Percentiles rank a stretch among this genome's conserved stretches.
Conservation (phyloP, 2,113 vertebrate species). For the Gambusia holbrooki region DNA sequence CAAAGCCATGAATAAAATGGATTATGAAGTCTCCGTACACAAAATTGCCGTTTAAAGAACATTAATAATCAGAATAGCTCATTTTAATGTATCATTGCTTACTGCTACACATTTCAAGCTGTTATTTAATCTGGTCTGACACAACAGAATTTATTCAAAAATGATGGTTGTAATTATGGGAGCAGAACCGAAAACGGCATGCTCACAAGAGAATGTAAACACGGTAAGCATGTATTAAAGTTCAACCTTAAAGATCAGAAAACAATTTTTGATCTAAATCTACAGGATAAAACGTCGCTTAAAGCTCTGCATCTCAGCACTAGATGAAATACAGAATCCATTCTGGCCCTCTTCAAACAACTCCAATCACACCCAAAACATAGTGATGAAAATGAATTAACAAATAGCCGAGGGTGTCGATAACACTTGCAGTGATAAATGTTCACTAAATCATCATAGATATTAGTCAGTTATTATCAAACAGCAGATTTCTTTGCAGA, state of each 20-base stretch:
- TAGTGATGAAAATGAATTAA: background rate
- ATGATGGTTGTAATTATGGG: background rate
- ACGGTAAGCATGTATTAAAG: background rate
- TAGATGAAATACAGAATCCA: background rate
- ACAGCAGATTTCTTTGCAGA: background rate
- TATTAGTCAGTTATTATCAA: constrained; percentile 5
- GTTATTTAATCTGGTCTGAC: too few relatives aligned
- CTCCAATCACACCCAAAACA: background rate
- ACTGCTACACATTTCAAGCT: too few relatives aligned
- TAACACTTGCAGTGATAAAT: background rate
- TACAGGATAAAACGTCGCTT: background rate
- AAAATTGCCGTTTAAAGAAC: too few relatives aligned
- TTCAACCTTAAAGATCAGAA: constrained; percentile 12
- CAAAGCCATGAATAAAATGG: too few relatives aligned
- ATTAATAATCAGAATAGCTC: too few relatives aligned
- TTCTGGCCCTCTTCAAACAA: background rate
- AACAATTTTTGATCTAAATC: constrained; percentile 1
- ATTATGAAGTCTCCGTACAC: too few relatives aligned
- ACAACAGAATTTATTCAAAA: too few relatives aligned
- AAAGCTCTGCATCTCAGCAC: constrained; percentile 20
- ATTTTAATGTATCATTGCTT: too few relatives aligned
- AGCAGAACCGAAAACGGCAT: background rate
- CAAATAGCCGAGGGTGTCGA: constrained; percentile 2
- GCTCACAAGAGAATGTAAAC: background rate
- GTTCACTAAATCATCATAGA: constrained; percentile 3